Conservation (phyloP, 92 coral and sea anemone species). For the Metridium senile region DNA sequence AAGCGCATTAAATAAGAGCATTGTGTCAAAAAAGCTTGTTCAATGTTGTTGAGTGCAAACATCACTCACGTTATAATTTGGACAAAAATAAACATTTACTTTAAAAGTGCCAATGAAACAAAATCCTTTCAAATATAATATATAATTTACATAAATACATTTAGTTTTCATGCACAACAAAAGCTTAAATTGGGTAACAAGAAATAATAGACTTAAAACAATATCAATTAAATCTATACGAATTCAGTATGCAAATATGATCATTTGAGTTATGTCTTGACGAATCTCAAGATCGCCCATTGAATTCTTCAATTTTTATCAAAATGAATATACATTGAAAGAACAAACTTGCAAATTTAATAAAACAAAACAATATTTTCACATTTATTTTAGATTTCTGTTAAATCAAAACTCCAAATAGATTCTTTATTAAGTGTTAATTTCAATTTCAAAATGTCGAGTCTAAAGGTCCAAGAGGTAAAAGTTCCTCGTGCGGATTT, state of each 20-base stretch:
- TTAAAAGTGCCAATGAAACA: background rate
- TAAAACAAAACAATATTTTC: no score
- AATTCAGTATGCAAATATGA: background rate
- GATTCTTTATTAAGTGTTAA: background rate
- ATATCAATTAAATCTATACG: background rate
- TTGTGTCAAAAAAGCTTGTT: no score
- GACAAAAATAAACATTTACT: background rate
- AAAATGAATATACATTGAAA: no score
- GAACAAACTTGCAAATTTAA: no score
- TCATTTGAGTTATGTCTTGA: background rate
- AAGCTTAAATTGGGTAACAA: no score
- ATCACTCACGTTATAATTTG: no score
- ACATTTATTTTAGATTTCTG: background rate
- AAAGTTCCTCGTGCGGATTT: background rate
- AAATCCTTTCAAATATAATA: background rate
- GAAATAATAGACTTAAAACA: no score
- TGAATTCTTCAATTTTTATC: no score
- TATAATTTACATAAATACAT: background rate
- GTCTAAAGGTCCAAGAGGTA: background rate
- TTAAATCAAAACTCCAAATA: slow-evolving; percentile 11
- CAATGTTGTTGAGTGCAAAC: no score
- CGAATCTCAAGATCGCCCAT: no score
- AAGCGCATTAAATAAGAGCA: no score
- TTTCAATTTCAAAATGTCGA: background rate
- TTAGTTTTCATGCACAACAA: background rate